These are phyloP conservation scores for Actinernus sp. DNA, from an alignment of 92 coral and sea anemone genomes.

Conservation along the genomic window DNA sequence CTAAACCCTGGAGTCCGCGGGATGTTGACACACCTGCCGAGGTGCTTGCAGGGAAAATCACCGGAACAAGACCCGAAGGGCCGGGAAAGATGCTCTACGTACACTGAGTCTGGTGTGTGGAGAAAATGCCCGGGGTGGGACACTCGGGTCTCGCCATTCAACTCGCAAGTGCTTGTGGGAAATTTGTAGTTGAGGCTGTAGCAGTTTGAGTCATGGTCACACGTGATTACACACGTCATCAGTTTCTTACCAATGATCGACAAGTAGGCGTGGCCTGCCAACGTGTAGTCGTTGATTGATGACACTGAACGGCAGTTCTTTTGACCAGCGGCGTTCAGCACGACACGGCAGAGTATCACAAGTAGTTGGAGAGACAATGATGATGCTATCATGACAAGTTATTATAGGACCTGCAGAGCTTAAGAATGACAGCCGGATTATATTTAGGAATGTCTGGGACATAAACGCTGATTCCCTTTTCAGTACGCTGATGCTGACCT, in stretches of 20 bases:
- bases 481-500: too few relatives aligned
- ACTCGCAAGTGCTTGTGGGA: conserved; percentile 41
- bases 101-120: conserved; percentile 50
- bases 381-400: too few relatives aligned
- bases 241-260: conserved; percentile 20
- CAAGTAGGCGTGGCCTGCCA: conserved; percentile 45
- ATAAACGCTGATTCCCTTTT: too few relatives aligned
- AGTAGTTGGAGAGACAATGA: too few relatives aligned
- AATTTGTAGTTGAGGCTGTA: conserved; percentile 58
- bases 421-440: too few relatives aligned
- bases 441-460: too few relatives aligned
- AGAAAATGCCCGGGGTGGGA: conserved; percentile 46
- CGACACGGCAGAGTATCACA: too few relatives aligned
- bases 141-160: conserved; percentile 41
- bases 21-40: conserved; percentile 64
- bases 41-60: conserved; percentile 70
- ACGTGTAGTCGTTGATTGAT: conserved; percentile 47
- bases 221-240: conserved; percentile 56
- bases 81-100: conserved; percentile 77
- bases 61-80: conserved; percentile 79
- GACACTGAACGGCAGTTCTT: conserved; percentile 39
- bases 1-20: conserved; percentile 74
- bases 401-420: too few relatives aligned
- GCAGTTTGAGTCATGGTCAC: conserved; percentile 53
- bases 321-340: conserved; percentile 29